phyloP scores from a whole-genome alignment of 2,113 vertebrate genomes.

The Phocoena sinus region DNA sequence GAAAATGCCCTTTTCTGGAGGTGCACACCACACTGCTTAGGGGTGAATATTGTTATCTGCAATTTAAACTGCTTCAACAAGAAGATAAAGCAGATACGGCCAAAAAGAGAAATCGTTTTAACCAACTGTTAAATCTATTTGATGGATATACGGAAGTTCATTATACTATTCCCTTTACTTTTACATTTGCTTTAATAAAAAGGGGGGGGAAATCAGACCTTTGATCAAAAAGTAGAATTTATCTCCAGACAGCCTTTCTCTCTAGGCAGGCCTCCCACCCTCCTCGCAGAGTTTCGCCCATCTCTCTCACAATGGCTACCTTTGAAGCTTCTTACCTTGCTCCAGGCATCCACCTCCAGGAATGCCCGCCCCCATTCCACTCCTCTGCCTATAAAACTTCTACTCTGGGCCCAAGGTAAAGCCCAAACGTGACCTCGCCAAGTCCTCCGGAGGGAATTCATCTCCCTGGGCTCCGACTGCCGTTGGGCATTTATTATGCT shows the following conservation, averaged over 20 bases:
- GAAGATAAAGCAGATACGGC: background rate
- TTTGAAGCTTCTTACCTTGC: background rate
- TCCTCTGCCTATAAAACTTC: background rate
- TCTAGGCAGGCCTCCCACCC: background rate
- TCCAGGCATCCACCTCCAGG: background rate
- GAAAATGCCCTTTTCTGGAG: background rate
- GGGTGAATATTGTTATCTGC: background rate
- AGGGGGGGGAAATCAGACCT: background rate
- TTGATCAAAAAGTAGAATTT: background rate
- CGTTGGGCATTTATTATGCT: background rate
- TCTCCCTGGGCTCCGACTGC: background rate
- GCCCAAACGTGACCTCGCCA: background rate
- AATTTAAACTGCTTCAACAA: background rate
- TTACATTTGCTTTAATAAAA: background rate
- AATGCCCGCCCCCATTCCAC: background rate
- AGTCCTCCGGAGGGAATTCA: background rate
- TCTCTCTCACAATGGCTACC: background rate
- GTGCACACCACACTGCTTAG: background rate
- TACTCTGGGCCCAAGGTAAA: background rate
- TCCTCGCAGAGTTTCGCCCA: background rate
- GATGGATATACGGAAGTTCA: background rate
- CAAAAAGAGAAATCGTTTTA: background rate
- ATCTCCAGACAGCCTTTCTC: background rate
- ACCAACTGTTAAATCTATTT: background rate
- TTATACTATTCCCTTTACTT: background rate